phyloP scores from a whole-genome alignment of 2,888 invertebrate genomes.

The Ephialtes manifestator region DNA sequence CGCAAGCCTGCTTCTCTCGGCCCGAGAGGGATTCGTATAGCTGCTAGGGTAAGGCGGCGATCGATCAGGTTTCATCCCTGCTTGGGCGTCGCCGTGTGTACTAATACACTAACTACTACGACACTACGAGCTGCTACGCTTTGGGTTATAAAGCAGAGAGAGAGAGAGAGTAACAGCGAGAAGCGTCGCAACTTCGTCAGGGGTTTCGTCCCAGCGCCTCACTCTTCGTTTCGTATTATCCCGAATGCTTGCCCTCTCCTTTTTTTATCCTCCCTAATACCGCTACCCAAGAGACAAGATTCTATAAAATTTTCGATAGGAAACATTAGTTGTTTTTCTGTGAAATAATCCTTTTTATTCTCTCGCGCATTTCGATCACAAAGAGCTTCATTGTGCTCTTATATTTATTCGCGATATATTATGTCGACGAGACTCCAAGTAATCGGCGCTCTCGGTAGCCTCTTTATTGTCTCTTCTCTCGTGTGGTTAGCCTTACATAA shows the following conservation, averaged over 20 bases:
- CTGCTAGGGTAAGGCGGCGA: constrained; percentile 69
- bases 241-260: neutral
- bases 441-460: constrained; percentile 17
- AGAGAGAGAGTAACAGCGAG: too few species aligned
- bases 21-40: constrained; percentile 42
- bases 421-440: neutral
- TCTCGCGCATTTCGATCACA: neutral
- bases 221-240: constrained; percentile 46
- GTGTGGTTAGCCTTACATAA: constrained; percentile 67
- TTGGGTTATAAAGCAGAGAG: constrained; percentile 11
- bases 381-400: constrained; percentile 5
- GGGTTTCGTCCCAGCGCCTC: constrained; percentile 26
- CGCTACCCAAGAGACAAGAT: neutral
- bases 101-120: neutral
- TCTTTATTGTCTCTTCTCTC: constrained; percentile 39
- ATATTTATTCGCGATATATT: neutral
- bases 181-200: constrained; percentile 28
- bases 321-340: neutral
- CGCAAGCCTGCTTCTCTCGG: constrained; percentile 61
- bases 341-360: neutral
- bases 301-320: constrained; percentile 8
- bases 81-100: constrained; percentile 64
- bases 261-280: neutral
- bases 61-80: constrained; percentile 75
- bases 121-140: neutral